Conservation (phyloP, 2,797 vertebrate species). For the Neostethus bicornis region DNA sequence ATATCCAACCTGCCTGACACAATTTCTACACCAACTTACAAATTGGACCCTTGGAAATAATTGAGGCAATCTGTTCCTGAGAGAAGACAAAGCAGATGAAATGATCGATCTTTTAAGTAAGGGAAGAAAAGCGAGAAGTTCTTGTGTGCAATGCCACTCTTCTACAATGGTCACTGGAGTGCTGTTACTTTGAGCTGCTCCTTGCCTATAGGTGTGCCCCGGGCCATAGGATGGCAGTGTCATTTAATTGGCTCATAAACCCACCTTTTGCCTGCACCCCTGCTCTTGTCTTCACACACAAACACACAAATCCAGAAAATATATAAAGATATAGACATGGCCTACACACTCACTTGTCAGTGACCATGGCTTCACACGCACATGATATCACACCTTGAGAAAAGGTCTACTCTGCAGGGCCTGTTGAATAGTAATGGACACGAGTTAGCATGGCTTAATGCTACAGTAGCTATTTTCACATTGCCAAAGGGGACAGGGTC, state of each 20-base stretch:
- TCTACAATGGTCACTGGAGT: conserved; percentile 73
- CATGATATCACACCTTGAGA: conserved; percentile 74
- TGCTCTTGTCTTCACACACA: conserved; percentile 49
- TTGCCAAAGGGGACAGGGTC: conserved; percentile 74
- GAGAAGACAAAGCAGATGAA: conserved; percentile 68
- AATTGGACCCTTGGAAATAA: conserved; percentile 73
- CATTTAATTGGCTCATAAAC: conserved; percentile 83
- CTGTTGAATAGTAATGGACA: conserved; percentile 79
- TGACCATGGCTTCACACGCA: conserved; percentile 70
- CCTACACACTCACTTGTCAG: conserved; percentile 51
- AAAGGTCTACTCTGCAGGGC: conserved; percentile 75
- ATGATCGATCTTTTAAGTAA: conserved; percentile 75
- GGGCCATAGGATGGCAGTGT: conserved; percentile 79
- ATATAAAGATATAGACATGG: neutral
- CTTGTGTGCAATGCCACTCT: conserved; percentile 62
- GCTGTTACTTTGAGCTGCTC: conserved; percentile 72
- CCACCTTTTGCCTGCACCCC: conserved; percentile 74
- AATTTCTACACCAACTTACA: conserved; percentile 57
- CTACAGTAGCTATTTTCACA: conserved; percentile 67
- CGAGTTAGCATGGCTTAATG: conserved; percentile 74
- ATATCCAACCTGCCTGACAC: conserved; percentile 54
- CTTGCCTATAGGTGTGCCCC: conserved; percentile 78
- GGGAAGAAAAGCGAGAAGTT: conserved; percentile 28
- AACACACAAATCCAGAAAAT: conserved; percentile 4
- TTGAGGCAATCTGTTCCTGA: conserved; percentile 63